These are phyloP conservation scores for Pachypanchax playfairii DNA, from an alignment of 2,113 vertebrate genomes.

Conservation along the genomic window DNA sequence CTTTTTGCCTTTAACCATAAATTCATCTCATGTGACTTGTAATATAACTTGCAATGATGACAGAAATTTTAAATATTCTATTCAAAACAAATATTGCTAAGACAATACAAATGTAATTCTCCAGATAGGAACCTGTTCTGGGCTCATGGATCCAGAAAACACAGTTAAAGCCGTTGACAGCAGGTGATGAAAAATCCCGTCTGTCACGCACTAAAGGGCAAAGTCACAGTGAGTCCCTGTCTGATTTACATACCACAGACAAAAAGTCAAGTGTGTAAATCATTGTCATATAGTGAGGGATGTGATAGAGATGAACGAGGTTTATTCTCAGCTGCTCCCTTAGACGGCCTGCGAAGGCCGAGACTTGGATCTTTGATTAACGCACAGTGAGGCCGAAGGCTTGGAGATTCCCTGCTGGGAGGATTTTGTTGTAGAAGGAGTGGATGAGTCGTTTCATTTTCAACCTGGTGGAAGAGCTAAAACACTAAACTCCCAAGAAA, in stretches of 20 bases:
- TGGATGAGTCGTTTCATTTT: conserved; percentile 20
- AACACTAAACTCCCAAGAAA: not conserved
- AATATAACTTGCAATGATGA: not conserved
- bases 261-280: conserved; percentile 49
- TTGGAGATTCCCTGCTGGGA: conserved; percentile 35
- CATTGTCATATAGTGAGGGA: conserved; percentile 59
- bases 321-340: conserved; percentile 40
- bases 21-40: too few species aligned
- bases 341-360: conserved; percentile 31
- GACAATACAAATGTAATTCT: conserved; percentile 14
- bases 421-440: conserved; percentile 36
- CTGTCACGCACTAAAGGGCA: conserved; percentile 62
- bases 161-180: conserved; percentile 31
- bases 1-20: too few species aligned
- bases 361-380: conserved; percentile 58
- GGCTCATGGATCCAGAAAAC: conserved; percentile 3
- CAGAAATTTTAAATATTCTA: not conserved
- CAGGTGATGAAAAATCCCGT: conserved; percentile 51
- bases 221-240: conserved; percentile 39
- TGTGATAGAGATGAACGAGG: conserved; percentile 64
- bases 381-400: conserved; percentile 38
- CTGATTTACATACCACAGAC: conserved; percentile 68
- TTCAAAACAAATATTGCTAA: not conserved
- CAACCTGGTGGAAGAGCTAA: not conserved
- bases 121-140: not conserved